A percentile compares a stretch with the other conserved stretches of the same genome.
Conservation (phyloP, 1,140 invertebrate genomes). For the Bombus sibiricus region DNA sequence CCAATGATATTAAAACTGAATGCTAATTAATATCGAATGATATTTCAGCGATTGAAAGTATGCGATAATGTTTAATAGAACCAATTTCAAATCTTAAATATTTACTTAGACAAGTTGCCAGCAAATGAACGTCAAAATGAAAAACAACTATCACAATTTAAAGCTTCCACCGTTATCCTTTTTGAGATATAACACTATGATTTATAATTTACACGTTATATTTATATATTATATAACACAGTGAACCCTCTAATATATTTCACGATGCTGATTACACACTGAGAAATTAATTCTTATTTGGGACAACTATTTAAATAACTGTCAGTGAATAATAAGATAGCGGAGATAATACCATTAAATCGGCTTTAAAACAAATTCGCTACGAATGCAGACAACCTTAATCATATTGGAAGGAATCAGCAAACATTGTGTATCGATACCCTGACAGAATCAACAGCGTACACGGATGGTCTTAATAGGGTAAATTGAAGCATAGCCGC, state of each 20-base stretch:
- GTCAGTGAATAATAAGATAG: neutral
- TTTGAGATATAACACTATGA: too few relatives aligned
- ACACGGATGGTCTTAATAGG: constrained; percentile 21
- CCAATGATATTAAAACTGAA: neutral
- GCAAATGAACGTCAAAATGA: too few relatives aligned
- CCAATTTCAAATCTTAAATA: too few relatives aligned
- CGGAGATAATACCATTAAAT: neutral
- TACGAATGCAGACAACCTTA: neutral
- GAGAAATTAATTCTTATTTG: neutral
- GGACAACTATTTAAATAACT: neutral
- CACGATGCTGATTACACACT: too few relatives aligned
- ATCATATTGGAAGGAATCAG: neutral
- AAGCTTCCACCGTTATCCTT: too few relatives aligned
- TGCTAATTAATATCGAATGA: neutral
- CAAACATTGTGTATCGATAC: constrained; percentile 7
- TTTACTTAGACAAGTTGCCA: too few relatives aligned
- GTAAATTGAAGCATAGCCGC: constrained; percentile 27
- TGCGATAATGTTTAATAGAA: too few relatives aligned
- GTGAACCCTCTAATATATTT: too few relatives aligned
- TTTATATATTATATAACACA: too few relatives aligned
- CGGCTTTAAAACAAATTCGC: neutral
- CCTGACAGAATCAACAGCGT: constrained; percentile 6
- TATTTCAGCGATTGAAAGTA: neutral
- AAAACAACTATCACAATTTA: too few relatives aligned
- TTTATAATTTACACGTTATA: too few relatives aligned